These are phyloP conservation scores for Pelecanoides urinatrix DNA, from an alignment of 2,113 vertebrate genomes.

Conservation along the genomic window DNA sequence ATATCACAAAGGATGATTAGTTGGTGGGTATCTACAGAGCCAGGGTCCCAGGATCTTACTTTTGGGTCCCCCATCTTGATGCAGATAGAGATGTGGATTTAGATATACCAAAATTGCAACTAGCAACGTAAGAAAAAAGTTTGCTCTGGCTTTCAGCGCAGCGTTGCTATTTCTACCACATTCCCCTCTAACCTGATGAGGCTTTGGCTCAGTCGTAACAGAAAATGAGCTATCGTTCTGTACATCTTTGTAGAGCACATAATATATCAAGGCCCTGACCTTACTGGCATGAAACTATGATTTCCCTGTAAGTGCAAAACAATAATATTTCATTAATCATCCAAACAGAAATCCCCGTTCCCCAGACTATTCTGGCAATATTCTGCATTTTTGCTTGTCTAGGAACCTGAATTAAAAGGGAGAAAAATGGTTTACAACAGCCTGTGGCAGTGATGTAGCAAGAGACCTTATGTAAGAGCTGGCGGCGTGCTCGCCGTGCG, in stretches of 20 bases:
- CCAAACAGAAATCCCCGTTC: slow-evolving; percentile 26
- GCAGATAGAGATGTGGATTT: neutral
- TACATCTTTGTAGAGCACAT: neutral
- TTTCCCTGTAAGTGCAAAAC: slow-evolving; percentile 48
- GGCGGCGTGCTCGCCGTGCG: neutral
- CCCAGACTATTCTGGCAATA: slow-evolving; percentile 50
- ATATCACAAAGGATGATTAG: neutral
- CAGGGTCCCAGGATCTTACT: neutral
- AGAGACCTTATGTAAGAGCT: slow-evolving; percentile 61
- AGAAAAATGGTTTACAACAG: slow-evolving; percentile 58
- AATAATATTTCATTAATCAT: slow-evolving; percentile 52
- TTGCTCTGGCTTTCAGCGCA: neutral
- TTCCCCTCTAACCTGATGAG: neutral
- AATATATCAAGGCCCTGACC: slow-evolving; percentile 8
- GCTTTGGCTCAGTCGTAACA: neutral
- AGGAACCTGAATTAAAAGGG: slow-evolving; percentile 34
- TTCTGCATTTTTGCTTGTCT: slow-evolving; percentile 65
- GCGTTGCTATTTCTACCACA: neutral
- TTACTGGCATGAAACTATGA: neutral
- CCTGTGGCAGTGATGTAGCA: slow-evolving; percentile 55
- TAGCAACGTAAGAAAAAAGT: neutral
- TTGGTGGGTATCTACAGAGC: neutral
- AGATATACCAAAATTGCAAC: neutral
- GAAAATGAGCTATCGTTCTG: neutral
- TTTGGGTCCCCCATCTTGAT: neutral